Base-by-base conservation (phyloP, 2,797 vertebrate species). In the Aulostomus chinensis region DNA sequence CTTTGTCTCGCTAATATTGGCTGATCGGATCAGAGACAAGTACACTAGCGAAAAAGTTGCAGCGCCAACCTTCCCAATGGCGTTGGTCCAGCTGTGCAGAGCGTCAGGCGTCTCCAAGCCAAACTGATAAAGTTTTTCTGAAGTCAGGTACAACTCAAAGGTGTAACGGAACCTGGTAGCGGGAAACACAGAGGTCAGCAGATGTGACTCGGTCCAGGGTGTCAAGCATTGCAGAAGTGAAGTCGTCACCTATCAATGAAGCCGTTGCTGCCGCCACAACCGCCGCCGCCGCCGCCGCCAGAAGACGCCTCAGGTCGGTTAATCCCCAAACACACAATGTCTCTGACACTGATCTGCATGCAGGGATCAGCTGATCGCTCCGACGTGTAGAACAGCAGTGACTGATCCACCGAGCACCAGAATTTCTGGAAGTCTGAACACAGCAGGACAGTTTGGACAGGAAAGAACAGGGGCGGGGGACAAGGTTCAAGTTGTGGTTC, bases 121-220 rank as follows among this genome's bases (percentile, higher is more conserved):
- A 69, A 98, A 93, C 67, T 93, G 94, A 59, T 94, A 81, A n/a
- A 96, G 83, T 70, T 95, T 96, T 16, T 96, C 96, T 1, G 93
- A 92, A 0, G 79, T 85, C 36, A 98, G 68, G 67, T 93, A 95
- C 58, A 99, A 82, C 79, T 98, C 96, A 0, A 99, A 94, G 28
- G 92, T 95, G 88, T 93, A 98, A 13, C 87, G 92, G 54, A 96
- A 95, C 85, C 97, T 99, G 69, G 9, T 17, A 26, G 8, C 11
- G 1, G 22, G 3, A 21, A 8, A 17, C 12, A 26, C 2, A 9
- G n/a, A 33, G 9, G 32, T 14, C 31, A 33, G 13, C 31, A 33
- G 31, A 15, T 33, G n/a, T n/a, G n/a, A n/a, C n/a, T n/a, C n/a
- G n/a, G n/a, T n/a, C n/a, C n/a, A n/a, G 9, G 3, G 12, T 10